Evolutionary conservation across 2,888 invertebrate genomes (phyloP).

Genomic region (Brachyptera putata): DNA sequence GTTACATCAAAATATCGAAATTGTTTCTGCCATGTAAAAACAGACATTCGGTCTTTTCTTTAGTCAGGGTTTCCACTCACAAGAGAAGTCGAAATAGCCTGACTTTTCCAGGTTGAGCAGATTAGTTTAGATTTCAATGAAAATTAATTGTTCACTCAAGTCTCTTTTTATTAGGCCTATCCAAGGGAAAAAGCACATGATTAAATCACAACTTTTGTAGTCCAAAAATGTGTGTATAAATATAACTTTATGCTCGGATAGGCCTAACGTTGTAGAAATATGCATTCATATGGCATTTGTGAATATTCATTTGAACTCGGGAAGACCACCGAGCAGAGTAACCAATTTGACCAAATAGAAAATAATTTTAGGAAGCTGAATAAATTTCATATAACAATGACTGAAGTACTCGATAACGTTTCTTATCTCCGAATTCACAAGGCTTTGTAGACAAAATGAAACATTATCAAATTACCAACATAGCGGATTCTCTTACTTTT

Average conservation of each 20-base stretch:
- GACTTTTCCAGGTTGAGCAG: conserved; percentile 13
- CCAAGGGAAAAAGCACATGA: no score
- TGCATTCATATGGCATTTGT: no score
- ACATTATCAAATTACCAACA: conserved; percentile 13
- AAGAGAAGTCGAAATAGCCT: conserved; percentile 19
- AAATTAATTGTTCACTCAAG: no score
- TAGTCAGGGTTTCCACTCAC: conserved; percentile 21
- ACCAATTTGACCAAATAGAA: no score
- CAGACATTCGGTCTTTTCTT: background rate
- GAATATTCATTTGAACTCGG: no score
- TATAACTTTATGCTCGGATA: no score
- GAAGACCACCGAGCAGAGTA: no score
- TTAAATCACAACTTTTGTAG: no score
- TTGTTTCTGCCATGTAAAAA: conserved; percentile 15
- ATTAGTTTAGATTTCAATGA: background rate
- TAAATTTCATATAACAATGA: background rate
- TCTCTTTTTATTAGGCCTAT: no score
- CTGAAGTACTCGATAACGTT: conserved; percentile 3
- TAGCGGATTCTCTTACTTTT: conserved; percentile 21
- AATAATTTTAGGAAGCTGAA: background rate
- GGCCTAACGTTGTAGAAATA: no score
- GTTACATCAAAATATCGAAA: conserved; percentile 11
- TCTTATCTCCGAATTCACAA: conserved; percentile 11
- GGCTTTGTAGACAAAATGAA: conserved; percentile 9
- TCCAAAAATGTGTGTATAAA: no score